phyloP scores from a whole-genome alignment of 2,113 vertebrate genomes.

The Anoplopoma fimbria region DNA sequence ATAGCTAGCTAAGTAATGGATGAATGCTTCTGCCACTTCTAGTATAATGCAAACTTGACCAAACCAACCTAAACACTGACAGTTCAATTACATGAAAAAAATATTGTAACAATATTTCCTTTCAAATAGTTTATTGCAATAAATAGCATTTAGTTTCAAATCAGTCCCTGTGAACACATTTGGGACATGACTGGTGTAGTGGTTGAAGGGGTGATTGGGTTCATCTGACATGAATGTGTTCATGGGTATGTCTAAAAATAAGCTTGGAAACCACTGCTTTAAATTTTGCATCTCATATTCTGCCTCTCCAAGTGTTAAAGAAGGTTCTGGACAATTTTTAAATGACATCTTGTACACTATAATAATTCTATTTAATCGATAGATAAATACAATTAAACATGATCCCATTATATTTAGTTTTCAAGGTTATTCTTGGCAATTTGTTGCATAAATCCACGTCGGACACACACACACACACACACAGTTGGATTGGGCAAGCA shows the following conservation, averaged over 20 bases:
- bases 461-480: conserved; percentile 19
- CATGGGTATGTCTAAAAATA: not conserved
- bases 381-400: not conserved
- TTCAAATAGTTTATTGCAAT: not conserved
- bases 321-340: not conserved
- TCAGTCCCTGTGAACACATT: not conserved
- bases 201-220: not conserved
- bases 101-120: not conserved
- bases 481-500: conserved; percentile 50
- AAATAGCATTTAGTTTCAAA: not conserved
- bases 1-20: not conserved
- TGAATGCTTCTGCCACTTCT: not conserved
- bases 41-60: not conserved
- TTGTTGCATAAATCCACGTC: conserved; percentile 22
- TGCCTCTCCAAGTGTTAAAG: not conserved
- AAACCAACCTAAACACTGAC: not conserved
- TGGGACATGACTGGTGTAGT: not conserved
- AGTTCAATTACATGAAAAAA: not conserved
- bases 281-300: not conserved
- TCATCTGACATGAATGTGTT: not conserved
- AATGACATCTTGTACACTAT: not conserved
- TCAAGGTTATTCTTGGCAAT: not conserved
- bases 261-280: not conserved
- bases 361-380: not conserved
- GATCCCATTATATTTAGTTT: not conserved